Evolutionary conservation across 2,797 vertebrate genomes (phyloP), one percentile per base, ranked within the genome.

Genomic region (Moxostoma hubbsi): DNA sequence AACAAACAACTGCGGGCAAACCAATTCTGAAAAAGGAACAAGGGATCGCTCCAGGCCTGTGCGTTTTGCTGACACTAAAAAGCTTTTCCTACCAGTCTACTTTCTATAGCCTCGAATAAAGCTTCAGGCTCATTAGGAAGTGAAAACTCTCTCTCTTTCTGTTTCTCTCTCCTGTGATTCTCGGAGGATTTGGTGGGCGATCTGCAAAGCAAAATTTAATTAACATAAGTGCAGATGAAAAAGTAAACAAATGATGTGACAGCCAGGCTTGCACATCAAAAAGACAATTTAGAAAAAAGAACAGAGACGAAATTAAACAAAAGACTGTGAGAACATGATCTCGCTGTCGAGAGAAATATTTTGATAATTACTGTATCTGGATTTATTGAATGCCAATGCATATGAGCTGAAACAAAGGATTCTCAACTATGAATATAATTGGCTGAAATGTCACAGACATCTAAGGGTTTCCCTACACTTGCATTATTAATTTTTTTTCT

Each of bases 51-150:
- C 80, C 6, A 82, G 85, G 87, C 85, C 77, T 82, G 81, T 50
- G 85, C 76, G 75, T 86, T 90, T 83, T 88, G 53, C 83, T 85
- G 86, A 90, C 88, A 85, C 88, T 86, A 86, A 86, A 87, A 88
- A 88, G 85, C 64, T 89, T 87, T 87, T 64, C 16, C 86, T 82
- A 84, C 70, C 77, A 79, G 80, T 81, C 85, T 84, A 85, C 13
- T 87, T 86, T 87, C 80, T 87, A 85, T 87, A 86, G 82, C 54
- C 71, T 84, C 83, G 77, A 61, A 65, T 68, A 77, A 79, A 49
- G 81, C 73, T 74, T 18, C 67, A 71, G 83, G 81, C 87, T 91
- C 87, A 90, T 91, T 90, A 91, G 84, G 76, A 53, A 47, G 81
- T 81, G 80, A 86, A 78, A 75, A 80, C 11, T 45, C 54, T 77